Base-by-base conservation (phyloP, 2,888 invertebrate genomes). In the Polydrusus cervinus region DNA sequence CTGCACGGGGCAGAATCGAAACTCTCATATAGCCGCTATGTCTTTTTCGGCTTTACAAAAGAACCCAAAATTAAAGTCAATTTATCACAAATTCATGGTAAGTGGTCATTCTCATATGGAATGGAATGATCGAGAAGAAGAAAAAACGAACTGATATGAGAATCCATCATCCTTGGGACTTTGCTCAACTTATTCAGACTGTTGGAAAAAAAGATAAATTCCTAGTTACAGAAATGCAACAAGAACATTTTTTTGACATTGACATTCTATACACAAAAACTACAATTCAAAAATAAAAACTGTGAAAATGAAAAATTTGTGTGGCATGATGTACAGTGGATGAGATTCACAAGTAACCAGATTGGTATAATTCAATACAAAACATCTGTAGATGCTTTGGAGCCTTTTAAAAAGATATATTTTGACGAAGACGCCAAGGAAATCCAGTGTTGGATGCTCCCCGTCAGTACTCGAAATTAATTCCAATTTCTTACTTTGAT, bases 41-140 rank as follows among this genome's bases (percentile, higher is more conserved):
- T 77, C 71, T 55, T 38, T 74, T 16, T 57, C 13, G 20, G 47
- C 53, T 14, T 45, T 45, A n/a, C 66, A 77, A 66, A 18, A 65
- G 16, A 65, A 67, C 3, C 30, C 38, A 14, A 13, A 13, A n/a
- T 14, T 68, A 11, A 38, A 53, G 30, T 47, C 18, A 20, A 72
- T 78, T 30, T 64, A 77, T 16, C 77, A 77, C 61, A 78, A 75
- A 60, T 78, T 79, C 47, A 68, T 76, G 53, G 62, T 71, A 14
- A 55, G 64, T n/a, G 77, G 77, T 10, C 79, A 55, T 62, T 78
- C 49, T 34, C 79, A 64, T 49, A 72, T 67, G 71, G 65, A 76
- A 38, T 66, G 79, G 57, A 76, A 25, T 25, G 10, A 78, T 75
- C 51, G 71, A 69, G 43, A 75, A 70, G 16, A 43, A 77, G n/a